phyloP scores from a whole-genome alignment of 2,113 vertebrate genomes.

The Seriola aureovittata region DNA sequence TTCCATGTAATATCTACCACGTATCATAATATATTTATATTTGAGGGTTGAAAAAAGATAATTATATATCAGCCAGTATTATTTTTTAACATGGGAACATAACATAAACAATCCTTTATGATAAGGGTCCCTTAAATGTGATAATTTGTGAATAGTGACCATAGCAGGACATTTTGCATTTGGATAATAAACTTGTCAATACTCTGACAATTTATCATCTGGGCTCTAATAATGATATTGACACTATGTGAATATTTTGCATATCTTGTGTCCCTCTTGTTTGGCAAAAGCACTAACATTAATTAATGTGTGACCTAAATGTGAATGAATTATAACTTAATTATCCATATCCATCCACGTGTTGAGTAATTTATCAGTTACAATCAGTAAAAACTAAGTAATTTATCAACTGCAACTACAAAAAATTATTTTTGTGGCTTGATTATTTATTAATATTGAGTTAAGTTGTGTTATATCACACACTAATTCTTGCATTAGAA shows the following conservation, averaged over 20 bases:
- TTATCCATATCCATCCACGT: background rate
- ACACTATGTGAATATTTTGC: background rate
- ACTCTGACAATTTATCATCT: background rate
- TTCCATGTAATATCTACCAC: too few species aligned
- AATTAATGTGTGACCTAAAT: background rate
- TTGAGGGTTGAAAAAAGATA: background rate
- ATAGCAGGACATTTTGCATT: background rate
- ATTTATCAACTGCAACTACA: background rate
- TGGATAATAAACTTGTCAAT: background rate
- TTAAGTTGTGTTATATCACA: background rate
- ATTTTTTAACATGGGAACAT: background rate
- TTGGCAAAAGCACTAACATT: background rate
- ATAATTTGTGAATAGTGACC: background rate
- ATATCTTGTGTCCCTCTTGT: background rate
- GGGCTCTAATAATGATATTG: background rate
- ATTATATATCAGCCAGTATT: background rate
- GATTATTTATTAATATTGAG: background rate
- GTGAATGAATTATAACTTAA: constrained; percentile 10
- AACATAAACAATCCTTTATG: background rate
- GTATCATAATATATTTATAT: background rate
- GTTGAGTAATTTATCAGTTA: background rate
- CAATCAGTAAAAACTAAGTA: background rate
- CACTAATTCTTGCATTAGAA: background rate
- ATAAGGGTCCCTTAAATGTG: background rate
- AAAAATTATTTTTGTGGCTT: background rate